phyloP scores from a whole-genome alignment of 2,888 invertebrate species.

The Drosophila mercatorum region DNA sequence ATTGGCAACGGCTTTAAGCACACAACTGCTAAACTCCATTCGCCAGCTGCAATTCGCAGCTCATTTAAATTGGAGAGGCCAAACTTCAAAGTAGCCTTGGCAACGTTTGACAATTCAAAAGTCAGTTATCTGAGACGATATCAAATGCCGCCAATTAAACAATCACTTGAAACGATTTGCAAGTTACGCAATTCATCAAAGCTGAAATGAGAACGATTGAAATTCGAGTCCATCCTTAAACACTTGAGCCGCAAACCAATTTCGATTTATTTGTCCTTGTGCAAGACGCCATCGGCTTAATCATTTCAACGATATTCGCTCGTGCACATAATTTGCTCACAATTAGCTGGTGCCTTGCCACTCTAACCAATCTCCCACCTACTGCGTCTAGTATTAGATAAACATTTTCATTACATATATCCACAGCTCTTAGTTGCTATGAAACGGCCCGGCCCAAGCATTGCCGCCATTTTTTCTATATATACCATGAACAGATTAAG shows the following conservation, averaged over 20 bases:
- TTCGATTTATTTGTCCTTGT: conserved; percentile 9
- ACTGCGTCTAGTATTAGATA: conserved; percentile 21
- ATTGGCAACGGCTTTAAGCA: conserved; percentile 50
- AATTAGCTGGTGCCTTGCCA: conserved; percentile 37
- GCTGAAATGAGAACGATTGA: conserved; percentile 12
- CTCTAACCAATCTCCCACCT: too few species aligned
- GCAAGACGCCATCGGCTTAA: conserved; percentile 23
- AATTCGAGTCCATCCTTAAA: conserved; percentile 9
- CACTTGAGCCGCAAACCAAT: neutral
- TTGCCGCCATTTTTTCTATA: conserved; percentile 16
- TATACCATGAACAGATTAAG: too few species aligned
- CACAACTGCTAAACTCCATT: conserved; percentile 13
- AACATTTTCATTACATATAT: conserved; percentile 61
- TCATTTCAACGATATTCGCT: conserved; percentile 17
- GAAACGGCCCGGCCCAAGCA: conserved; percentile 55
- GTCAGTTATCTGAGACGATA: neutral
- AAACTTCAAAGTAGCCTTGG: conserved; percentile 47
- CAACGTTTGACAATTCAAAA: conserved; percentile 18
- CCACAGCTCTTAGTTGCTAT: conserved; percentile 47
- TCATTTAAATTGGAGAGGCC: conserved; percentile 66
- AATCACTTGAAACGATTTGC: conserved; percentile 18
- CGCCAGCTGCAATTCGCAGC: conserved; percentile 59
- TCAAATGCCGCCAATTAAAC: conserved; percentile 19
- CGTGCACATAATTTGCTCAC: conserved; percentile 45
- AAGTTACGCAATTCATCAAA: conserved; percentile 32